These are phyloP conservation scores for Tethya wilhelma DNA, from an alignment of 37 sponge, comb jelly and placozoan species.

Conservation along the genomic window DNA sequence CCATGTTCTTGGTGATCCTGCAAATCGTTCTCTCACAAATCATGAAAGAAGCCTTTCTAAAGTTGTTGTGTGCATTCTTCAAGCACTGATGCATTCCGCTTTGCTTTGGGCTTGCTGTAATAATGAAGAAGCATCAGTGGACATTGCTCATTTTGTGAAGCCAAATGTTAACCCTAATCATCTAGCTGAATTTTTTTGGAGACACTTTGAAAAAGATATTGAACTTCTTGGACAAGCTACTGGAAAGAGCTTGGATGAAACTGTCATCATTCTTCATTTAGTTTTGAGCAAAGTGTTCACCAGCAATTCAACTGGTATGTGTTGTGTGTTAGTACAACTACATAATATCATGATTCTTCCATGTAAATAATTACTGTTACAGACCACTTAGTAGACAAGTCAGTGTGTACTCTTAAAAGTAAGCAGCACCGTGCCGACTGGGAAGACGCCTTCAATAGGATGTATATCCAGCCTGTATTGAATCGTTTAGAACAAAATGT, in stretches of 20 bases:
- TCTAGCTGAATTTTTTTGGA: slow-evolving; percentile 60
- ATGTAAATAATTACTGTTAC: background rate
- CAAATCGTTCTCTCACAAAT: slow-evolving; percentile 10
- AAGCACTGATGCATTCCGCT: slow-evolving; percentile 58
- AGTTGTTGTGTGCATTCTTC: slow-evolving; percentile 29
- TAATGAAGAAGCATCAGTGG: slow-evolving; percentile 11
- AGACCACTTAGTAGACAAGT: no score
- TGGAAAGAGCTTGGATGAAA: slow-evolving; percentile 53
- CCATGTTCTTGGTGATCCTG: slow-evolving; percentile 43
- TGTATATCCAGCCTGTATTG: slow-evolving; percentile 37
- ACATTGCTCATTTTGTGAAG: slow-evolving; percentile 13
- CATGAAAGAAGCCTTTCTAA: slow-evolving; percentile 57
- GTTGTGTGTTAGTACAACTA: background rate
- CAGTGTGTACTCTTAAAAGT: background rate
- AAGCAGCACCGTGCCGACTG: slow-evolving; percentile 19
- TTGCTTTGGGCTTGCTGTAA: slow-evolving; percentile 55
- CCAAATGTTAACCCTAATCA: background rate
- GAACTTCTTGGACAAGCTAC: slow-evolving; percentile 29
- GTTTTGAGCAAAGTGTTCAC: slow-evolving; percentile 22
- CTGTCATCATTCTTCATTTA: slow-evolving; percentile 53
- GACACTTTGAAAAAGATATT: slow-evolving; percentile 62
- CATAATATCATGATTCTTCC: no score
- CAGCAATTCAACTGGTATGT: background rate
- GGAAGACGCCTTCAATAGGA: slow-evolving; percentile 27
- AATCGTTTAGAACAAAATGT: background rate